Evolutionary conservation across 2,113 vertebrate species (phyloP), one percentile per base, ranked within the genome.

Genomic region (Aepyceros melampus): DNA sequence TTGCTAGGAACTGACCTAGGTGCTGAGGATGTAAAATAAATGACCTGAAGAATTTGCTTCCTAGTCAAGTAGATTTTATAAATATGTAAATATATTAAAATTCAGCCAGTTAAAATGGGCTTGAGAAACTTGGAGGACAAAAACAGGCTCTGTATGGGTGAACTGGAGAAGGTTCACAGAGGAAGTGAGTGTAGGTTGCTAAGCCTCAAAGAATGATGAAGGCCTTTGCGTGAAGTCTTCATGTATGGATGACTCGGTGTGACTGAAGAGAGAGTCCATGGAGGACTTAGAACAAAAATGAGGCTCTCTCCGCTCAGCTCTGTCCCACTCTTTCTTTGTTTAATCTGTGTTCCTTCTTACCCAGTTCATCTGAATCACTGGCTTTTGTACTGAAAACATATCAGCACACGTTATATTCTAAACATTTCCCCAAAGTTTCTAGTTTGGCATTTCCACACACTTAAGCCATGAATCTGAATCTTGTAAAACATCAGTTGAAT

Each of bases 401-500:
- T 91, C 86, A 94, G 62, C 47, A 27, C 49, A 1, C 60, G 21
- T 79, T 1, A 1, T 36, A 89, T 96, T 82, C 45, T 67, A 97
- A 96, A 49, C 74, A 17, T 88, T 79, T 89, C 97, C 91, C 95
- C 90, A 36, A 78, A 36, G 49, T 82, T 98, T 97, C 97, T 96
- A 64, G 85, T 96, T 95, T 98, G 96, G 56, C 98, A 97, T 88
- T 98, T 98, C 90, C 56, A 95, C 47, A 83, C 31, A 94, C 23
- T 25, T 67, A 95, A 90, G 85, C 96, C 87, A 47, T 98, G 96
- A 98, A 96, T 97, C 96, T 94, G 83, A 91, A 95, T 88, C 97
- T 96, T 97, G 58, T 98, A 96, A 98, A 98, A 94, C 36, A 97
- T 95, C 60, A 40, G 92, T 98, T 96, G 47, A 95, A 97, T 96